phyloP scores from a whole-genome alignment of 2,113 vertebrate species.

The Fulmarus glacialis region DNA sequence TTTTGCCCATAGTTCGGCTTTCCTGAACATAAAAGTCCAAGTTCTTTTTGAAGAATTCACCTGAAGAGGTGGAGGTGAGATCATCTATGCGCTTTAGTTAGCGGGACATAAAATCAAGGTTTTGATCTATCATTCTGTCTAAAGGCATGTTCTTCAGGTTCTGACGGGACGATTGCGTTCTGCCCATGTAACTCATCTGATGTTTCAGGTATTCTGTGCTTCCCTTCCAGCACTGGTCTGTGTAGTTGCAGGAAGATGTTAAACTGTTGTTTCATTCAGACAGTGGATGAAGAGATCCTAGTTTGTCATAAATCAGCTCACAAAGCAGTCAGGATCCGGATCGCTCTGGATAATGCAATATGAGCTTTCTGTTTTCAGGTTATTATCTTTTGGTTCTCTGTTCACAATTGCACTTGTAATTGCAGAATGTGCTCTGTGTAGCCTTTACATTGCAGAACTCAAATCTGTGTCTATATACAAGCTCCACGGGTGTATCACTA shows the following conservation, averaged over 20 bases:
- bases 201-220: not conserved
- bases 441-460: not conserved
- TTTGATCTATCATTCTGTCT: not conserved
- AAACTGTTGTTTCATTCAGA: not conserved
- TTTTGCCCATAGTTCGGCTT: not conserved
- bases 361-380: not conserved
- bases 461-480: not conserved
- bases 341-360: not conserved
- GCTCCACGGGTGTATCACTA: not conserved
- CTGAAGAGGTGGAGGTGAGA: not conserved
- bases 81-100: not conserved
- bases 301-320: not conserved
- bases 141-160: not conserved
- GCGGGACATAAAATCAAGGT: not conserved
- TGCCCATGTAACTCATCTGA: not conserved
- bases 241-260: not conserved
- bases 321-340: not conserved
- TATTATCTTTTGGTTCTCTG: not conserved
- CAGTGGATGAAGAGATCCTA: not conserved
- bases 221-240: not conserved
- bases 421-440: not conserved
- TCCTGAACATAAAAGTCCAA: not conserved
- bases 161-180: not conserved
- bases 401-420: not conserved
- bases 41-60: not conserved